phyloP scores from a whole-genome alignment of 2,888 invertebrate species.

The Lepidochrysops patricia region DNA sequence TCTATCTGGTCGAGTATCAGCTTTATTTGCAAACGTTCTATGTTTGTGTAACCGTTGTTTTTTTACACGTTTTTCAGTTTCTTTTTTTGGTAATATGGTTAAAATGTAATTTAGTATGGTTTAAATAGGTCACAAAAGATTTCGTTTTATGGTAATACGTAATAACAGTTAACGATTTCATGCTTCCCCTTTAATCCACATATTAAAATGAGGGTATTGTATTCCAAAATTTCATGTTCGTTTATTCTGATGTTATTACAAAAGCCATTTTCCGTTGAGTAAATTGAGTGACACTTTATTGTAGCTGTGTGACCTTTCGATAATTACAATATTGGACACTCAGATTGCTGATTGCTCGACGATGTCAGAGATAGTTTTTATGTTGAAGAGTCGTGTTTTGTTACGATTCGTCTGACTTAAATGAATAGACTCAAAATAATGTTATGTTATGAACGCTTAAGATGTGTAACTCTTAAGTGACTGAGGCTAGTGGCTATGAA shows the following conservation, averaged over 20 bases:
- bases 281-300: slow-evolving; percentile 3
- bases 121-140: not conserved
- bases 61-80: too few species aligned
- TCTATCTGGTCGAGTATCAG: too few species aligned
- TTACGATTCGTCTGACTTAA: too few species aligned
- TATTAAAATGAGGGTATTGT: not conserved
- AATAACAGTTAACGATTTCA: not conserved
- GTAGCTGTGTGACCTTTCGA: not conserved
- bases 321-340: not conserved
- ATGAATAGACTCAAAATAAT: too few species aligned
- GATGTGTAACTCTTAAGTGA: too few species aligned
- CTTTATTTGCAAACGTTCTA: too few species aligned
- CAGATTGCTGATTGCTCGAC: not conserved
- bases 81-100: too few species aligned
- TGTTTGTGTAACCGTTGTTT: too few species aligned
- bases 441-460: too few species aligned
- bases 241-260: slow-evolving; percentile 1
- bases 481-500: too few species aligned
- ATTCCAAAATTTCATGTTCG: not conserved
- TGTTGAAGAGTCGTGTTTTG: too few species aligned
- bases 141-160: not conserved
- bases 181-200: not conserved
- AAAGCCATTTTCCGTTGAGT: not conserved
- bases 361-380: not conserved
- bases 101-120: not conserved